phyloP scores from a whole-genome alignment of 2,113 vertebrate species.

The Raphicerus campestris region DNA sequence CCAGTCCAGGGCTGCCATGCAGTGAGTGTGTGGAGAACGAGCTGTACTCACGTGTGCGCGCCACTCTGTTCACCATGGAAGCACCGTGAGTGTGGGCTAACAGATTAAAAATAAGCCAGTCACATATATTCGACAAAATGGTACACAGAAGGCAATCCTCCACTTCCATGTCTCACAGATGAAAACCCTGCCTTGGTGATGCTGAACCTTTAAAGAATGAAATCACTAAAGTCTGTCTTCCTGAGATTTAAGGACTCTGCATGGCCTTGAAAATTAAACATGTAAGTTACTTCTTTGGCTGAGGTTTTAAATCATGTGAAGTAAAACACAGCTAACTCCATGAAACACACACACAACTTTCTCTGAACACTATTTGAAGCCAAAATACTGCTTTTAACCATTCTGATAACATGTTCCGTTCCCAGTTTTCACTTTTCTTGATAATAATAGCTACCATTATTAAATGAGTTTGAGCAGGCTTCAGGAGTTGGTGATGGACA shows the following conservation, averaged over 20 bases:
- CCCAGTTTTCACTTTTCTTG: background rate
- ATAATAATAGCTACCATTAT: background rate
- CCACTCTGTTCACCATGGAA: background rate
- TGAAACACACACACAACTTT: background rate
- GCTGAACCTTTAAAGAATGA: background rate
- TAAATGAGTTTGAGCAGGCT: background rate
- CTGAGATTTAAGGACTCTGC: background rate
- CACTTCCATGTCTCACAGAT: background rate
- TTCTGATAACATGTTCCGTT: background rate
- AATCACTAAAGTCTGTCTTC: background rate
- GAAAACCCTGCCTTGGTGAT: background rate
- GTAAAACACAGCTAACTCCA: background rate
- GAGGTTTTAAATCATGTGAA: background rate
- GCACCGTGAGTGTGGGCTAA: background rate
- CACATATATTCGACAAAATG: rapidly evolving
- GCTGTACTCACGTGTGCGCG: background rate
- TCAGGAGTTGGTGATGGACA: background rate
- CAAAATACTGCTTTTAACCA: background rate
- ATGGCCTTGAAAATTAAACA: background rate
- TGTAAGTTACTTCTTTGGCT: background rate
- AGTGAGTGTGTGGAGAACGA: rapidly evolving
- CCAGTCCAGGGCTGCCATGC: rapidly evolving
- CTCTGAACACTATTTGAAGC: background rate
- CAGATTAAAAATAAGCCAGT: background rate
- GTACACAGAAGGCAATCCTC: background rate